Base-by-base conservation (phyloP, 2,797 vertebrate genomes). In the Ctenochaetus hawaiiensis region DNA sequence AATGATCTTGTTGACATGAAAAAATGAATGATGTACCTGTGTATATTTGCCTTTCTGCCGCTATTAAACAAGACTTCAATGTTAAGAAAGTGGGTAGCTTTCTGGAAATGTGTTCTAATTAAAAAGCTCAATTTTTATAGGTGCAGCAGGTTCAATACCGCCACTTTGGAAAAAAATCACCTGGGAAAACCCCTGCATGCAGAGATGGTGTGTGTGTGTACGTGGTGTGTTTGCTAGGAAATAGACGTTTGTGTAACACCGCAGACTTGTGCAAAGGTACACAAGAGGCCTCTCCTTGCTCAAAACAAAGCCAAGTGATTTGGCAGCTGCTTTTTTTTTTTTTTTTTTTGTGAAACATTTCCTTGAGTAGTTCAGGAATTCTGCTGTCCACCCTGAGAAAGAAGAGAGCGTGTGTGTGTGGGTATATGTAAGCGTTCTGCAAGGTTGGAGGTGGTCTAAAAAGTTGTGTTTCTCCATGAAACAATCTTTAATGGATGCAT, bases 221-320 rank as follows among this genome's bases (percentile, higher is more conserved):
- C 18, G 13, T 6, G 58, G 20, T 52, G 44, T 51, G 49, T 53
- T 67, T 41, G 44, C 16, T 11, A 18, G 74, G 79, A 80, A 67
- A 44, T 44, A 54, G 34, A 44, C 2, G 12, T 30, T 79, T 69
- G 68, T 65, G 53, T 43, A 52, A 62, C 72, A 17, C 13, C 3
- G 6, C 34, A 20, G 43, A 12, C 45, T 20, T n/a, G 14, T 66
- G 41, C 30, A 54, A 44, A 75, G 41, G 23, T 49, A 69, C 22
- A 48, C 22, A 6, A 20, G 63, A 30, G 51, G 3, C 43, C 62
- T 49, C 4, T 23, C 23, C 39, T 67, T 26, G 22, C n/a, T 18
- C 26, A 12, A 11, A 66, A 63, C 68, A 82, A 84, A 77, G 81
- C 62, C n/a, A 16, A 51, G 72, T 11, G 64, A 75, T 75, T 45